Percentiles rank a stretch among this genome's conserved stretches.
phyloP scores from a whole-genome alignment of 2,888 invertebrate genomes.

The Drosophila birchii region DNA sequence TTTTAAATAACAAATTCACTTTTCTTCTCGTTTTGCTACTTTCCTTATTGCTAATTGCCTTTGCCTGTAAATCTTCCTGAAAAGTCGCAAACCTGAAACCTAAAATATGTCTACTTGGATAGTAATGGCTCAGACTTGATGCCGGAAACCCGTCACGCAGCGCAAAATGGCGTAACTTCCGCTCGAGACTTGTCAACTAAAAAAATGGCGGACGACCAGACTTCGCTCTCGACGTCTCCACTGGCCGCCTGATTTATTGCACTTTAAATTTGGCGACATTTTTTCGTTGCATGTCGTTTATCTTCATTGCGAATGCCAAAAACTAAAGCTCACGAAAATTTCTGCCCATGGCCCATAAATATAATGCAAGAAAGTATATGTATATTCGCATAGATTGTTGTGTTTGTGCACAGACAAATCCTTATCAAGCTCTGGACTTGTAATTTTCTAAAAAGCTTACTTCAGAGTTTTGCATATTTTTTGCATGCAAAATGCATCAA shows the following conservation, averaged over 20 bases:
- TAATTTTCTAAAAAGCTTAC: constrained; percentile 79
- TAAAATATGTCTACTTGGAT: constrained; percentile 67
- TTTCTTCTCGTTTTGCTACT: not conserved
- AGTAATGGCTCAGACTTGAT: constrained; percentile 55
- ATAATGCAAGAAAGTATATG: constrained; percentile 58
- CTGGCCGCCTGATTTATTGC: constrained; percentile 74
- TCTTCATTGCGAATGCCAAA: constrained; percentile 79
- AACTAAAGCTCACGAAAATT: constrained; percentile 56
- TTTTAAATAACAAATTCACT: not conserved
- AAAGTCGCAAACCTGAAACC: constrained; percentile 24
- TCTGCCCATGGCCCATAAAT: constrained; percentile 68
- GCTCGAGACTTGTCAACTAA: constrained; percentile 52
- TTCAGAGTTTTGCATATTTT: constrained; percentile 71
- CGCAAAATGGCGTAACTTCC: constrained; percentile 75
- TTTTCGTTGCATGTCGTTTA: constrained; percentile 79
- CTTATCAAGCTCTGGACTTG: constrained; percentile 67
- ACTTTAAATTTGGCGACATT: constrained; percentile 79
- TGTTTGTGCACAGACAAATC: constrained; percentile 21
- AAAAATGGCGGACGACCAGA: constrained; percentile 46
- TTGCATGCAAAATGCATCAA: constrained; percentile 68
- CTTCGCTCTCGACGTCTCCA: constrained; percentile 43
- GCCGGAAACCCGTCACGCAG: constrained; percentile 64
- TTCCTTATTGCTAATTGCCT: constrained; percentile 34
- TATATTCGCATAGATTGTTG: constrained; percentile 14
- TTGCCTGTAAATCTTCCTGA: constrained; percentile 20